Percentiles rank a stretch among this genome's conserved stretches.
phyloP scores from a whole-genome alignment of 2,797 vertebrate species.

The Anniella stebbinsi region DNA sequence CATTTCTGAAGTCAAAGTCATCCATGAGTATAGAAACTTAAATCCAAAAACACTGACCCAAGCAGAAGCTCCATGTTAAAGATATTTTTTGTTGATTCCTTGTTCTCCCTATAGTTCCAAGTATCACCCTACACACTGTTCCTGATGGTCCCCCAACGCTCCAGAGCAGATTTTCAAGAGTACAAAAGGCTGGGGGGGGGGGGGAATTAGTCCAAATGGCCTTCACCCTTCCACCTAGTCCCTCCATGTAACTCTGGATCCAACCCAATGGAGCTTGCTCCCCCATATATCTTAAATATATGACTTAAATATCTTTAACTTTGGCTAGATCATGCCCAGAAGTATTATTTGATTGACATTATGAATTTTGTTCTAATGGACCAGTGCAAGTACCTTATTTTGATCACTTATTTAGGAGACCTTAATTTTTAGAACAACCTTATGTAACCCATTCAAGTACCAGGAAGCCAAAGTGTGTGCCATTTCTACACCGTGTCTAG shows the following conservation, averaged over 20 bases:
- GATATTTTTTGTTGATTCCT: no score
- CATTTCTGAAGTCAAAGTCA: not conserved
- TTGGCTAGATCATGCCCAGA: not conserved
- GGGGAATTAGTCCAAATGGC: no score
- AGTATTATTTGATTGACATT: slow-evolving; percentile 18
- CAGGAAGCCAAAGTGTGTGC: not conserved
- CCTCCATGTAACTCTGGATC: no score
- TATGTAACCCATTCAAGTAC: no score
- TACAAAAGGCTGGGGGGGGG: no score
- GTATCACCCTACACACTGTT: no score
- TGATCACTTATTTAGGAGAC: not conserved
- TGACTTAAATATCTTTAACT: not conserved
- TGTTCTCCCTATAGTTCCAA: no score
- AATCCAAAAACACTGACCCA: not conserved
- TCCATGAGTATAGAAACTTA: not conserved
- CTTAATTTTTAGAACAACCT: not conserved
- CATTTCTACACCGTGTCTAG: not conserved
- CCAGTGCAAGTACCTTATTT: not conserved
- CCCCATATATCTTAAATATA: not conserved
- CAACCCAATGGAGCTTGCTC: no score
- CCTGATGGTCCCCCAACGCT: no score
- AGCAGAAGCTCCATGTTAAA: no score
- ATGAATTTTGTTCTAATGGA: not conserved
- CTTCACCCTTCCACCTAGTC: no score
- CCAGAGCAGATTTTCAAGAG: no score